Conservation (phyloP, 2,888 invertebrate genomes). For the Lasiommata megera region DNA sequence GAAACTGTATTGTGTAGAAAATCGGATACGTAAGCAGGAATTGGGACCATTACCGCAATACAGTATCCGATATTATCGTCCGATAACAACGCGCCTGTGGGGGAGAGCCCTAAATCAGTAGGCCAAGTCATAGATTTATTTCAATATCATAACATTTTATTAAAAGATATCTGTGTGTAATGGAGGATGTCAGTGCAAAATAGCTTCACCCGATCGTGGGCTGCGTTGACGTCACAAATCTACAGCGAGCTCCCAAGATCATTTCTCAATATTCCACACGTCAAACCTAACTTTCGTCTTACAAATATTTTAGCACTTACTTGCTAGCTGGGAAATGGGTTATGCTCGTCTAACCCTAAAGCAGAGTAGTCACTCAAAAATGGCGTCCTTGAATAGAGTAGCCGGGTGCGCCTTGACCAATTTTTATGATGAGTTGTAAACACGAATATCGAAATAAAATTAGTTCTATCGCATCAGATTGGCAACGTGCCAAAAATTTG, state of each 20-base stretch:
- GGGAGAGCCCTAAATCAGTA: no score
- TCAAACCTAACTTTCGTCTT: slow-evolving; percentile 18
- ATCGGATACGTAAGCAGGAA: no score
- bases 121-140: not conserved
- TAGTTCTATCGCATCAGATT: slow-evolving; percentile 54
- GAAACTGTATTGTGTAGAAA: no score
- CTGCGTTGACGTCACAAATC: slow-evolving; percentile 27
- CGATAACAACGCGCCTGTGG: no score
- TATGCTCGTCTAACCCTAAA: no score
- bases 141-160: slow-evolving; percentile 9
- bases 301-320: not conserved
- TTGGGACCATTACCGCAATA: no score
- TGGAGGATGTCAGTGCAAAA: slow-evolving; percentile 12
- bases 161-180: not conserved
- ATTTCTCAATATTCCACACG: slow-evolving; percentile 11
- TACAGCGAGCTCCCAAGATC: slow-evolving; percentile 13
- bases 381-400: slow-evolving; percentile 16
- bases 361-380: no score
- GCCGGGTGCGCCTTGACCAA: slow-evolving; percentile 54
- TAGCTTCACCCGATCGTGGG: slow-evolving; percentile 22
- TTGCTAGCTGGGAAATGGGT: no score
- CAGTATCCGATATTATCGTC: no score
- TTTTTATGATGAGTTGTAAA: slow-evolving; percentile 64
- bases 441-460: slow-evolving; percentile 71
- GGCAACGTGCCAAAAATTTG: slow-evolving; percentile 58